These are phyloP conservation scores for Venusia cambrica DNA, from an alignment of 2,888 invertebrate species.

Conservation along the genomic window DNA sequence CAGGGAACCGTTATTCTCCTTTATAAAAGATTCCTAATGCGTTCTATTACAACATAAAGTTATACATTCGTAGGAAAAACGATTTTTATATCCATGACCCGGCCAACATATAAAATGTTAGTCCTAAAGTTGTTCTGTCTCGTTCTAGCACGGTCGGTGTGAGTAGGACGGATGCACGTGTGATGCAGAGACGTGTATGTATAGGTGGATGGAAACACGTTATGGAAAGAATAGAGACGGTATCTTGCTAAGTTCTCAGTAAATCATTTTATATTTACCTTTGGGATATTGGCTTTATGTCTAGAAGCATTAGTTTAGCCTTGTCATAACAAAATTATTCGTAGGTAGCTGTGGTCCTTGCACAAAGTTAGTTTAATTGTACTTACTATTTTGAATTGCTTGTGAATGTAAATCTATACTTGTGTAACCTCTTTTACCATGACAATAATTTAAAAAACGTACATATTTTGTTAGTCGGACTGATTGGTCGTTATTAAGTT, in stretches of 20 bases:
- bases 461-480: too few relatives aligned
- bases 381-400: too few relatives aligned
- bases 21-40: constrained; percentile 70
- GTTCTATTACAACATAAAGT: constrained; percentile 46
- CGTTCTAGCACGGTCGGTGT: constrained; percentile 45
- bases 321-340: too few relatives aligned
- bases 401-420: too few relatives aligned
- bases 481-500: too few relatives aligned
- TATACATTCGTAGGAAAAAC: constrained; percentile 64
- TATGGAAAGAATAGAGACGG: constrained; percentile 47
- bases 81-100: constrained; percentile 82
- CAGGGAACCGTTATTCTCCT: constrained; percentile 61
- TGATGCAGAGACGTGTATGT: constrained; percentile 65
- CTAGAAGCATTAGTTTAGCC: too few relatives aligned
- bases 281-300: too few relatives aligned
- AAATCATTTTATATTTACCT: constrained; percentile 4
- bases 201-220: constrained; percentile 50
- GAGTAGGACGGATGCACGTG: constrained; percentile 61
- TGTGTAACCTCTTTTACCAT: too few relatives aligned
- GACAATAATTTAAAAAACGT: too few relatives aligned
- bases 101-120: constrained; percentile 80
- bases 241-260: constrained; percentile 13
- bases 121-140: constrained; percentile 66
- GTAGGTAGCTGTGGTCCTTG: too few relatives aligned
- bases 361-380: too few relatives aligned